These are phyloP conservation scores for Engystomops pustulosus DNA, from an alignment of 2,113 vertebrate species.

Conservation along the genomic window DNA sequence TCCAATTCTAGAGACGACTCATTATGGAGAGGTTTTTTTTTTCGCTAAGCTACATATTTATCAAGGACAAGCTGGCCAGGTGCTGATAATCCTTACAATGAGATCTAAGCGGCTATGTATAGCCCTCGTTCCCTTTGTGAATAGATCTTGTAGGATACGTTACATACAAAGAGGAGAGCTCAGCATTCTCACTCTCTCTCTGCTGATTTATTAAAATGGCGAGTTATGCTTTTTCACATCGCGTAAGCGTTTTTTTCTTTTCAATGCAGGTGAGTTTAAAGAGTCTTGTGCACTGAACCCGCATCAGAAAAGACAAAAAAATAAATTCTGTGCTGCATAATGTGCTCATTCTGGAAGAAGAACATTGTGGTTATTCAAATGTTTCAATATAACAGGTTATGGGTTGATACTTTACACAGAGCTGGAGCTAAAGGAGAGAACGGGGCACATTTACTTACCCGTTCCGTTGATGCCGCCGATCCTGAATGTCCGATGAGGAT, in stretches of 20 bases:
- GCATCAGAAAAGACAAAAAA: no score
- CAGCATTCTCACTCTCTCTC: slow-evolving; percentile 6
- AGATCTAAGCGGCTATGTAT: slow-evolving; percentile 45
- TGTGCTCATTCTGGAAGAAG: neutral
- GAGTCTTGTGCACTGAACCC: neutral
- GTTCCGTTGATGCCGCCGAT: no score
- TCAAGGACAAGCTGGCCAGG: slow-evolving; percentile 35
- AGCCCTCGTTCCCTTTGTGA: slow-evolving; percentile 38
- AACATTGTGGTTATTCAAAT: no score
- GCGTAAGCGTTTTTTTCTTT: slow-evolving; percentile 26
- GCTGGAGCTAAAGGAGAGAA: no score
- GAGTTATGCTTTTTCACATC: slow-evolving; percentile 10
- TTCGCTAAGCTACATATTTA: slow-evolving; percentile 19
- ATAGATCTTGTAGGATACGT: slow-evolving; percentile 5
- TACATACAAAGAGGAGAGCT: neutral
- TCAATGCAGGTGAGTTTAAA: neutral
- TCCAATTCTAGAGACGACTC: neutral
- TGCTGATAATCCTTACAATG: slow-evolving; percentile 47
- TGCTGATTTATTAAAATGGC: slow-evolving; percentile 26
- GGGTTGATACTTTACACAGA: no score
- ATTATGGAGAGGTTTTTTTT: neutral
- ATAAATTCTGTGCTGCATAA: neutral
- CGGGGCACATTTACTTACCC: no score
- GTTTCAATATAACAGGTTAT: no score
- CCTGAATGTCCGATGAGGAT: no score